Evolutionary conservation across 2,797 vertebrate genomes (phyloP).

Genomic region (Acanthurus tractus): DNA sequence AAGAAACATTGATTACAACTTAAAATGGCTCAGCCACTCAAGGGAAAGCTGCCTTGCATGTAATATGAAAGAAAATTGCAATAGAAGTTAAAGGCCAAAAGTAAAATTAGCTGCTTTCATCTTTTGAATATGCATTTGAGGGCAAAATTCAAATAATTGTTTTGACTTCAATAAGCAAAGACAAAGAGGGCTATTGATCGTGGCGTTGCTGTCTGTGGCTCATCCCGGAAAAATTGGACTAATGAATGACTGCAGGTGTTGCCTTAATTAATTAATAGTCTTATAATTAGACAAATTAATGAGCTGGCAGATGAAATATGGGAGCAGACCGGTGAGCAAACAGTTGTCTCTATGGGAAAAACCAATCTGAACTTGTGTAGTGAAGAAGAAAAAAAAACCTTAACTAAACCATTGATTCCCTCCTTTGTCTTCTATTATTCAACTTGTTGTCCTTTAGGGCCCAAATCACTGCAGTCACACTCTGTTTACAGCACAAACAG

Average conservation of each 20-base stretch:
- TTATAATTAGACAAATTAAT: slow-evolving; percentile 84
- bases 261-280: slow-evolving; percentile 80
- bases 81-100: slow-evolving; percentile 2
- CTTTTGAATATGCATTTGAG: slow-evolving; percentile 16
- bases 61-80: neutral
- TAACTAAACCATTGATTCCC: slow-evolving; percentile 26
- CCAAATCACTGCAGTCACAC: slow-evolving; percentile 14
- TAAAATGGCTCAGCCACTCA: slow-evolving; percentile 6
- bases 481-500: slow-evolving; percentile 47
- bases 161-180: slow-evolving; percentile 63
- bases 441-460: slow-evolving; percentile 25
- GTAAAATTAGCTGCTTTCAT: neutral
- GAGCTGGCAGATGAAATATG: slow-evolving; percentile 76
- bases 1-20: slow-evolving; percentile 30
- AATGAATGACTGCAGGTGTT: slow-evolving; percentile 84
- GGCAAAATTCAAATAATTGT: slow-evolving; percentile 37
- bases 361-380: slow-evolving; percentile 58
- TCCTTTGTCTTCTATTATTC: slow-evolving; percentile 44
- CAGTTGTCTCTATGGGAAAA: slow-evolving; percentile 70
- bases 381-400: slow-evolving; percentile 50
- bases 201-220: slow-evolving; percentile 47
- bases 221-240: slow-evolving; percentile 57
- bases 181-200: slow-evolving; percentile 64
- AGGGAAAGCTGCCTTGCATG: neutral
- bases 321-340: slow-evolving; percentile 67